These are phyloP conservation scores for Tenthredo amoena DNA, from an alignment of 2,888 invertebrate species.

Conservation along the genomic window DNA sequence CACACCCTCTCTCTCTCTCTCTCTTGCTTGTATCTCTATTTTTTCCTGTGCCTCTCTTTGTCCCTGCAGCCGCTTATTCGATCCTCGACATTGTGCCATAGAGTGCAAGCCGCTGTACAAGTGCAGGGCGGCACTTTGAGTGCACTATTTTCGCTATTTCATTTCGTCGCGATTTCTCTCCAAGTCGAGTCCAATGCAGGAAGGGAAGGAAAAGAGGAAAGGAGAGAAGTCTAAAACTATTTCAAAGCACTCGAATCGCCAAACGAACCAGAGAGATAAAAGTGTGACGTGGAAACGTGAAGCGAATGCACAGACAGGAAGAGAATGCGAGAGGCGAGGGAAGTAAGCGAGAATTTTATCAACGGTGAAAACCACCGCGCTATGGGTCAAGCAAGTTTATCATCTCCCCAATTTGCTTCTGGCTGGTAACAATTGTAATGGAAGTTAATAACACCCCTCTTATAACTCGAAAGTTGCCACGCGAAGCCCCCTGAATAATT, in stretches of 20 bases:
- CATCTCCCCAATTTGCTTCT: constrained; percentile 41
- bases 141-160: constrained; percentile 31
- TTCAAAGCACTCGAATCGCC: constrained; percentile 33
- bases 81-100: constrained; percentile 34
- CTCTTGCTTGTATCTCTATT: not conserved
- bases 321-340: not conserved
- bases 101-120: constrained; percentile 25
- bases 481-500: constrained; percentile 50
- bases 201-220: not conserved
- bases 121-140: constrained; percentile 26
- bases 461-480: constrained; percentile 39
- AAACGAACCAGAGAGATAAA: constrained; percentile 31
- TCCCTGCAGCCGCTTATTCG: constrained; percentile 4
- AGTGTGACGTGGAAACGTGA: constrained; percentile 24
- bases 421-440: constrained; percentile 47
- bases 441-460: constrained; percentile 50
- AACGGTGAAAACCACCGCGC: not conserved
- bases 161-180: constrained; percentile 7
- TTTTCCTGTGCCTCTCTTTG: not conserved
- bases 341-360: constrained; percentile 15
- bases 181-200: not conserved
- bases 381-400: constrained; percentile 29
- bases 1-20: not conserved
- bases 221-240: not conserved
- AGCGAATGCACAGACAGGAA: not conserved